Conservation (phyloP, 2,797 vertebrate species). For the Gephyroberyx darwinii region DNA sequence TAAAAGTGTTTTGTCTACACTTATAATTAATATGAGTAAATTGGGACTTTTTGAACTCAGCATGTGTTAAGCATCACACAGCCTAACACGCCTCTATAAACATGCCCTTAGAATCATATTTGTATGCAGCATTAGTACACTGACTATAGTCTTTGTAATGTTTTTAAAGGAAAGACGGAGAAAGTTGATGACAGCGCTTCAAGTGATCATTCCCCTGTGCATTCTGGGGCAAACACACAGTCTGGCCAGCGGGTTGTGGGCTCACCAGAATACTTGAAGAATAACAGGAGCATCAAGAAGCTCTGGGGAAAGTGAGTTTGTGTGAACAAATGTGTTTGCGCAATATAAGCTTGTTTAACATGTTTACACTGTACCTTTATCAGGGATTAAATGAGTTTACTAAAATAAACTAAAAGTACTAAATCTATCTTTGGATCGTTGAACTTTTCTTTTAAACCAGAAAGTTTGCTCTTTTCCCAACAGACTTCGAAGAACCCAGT, state of each 20-base stretch:
- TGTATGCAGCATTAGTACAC: constrained; percentile 15
- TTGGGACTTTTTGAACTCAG: neutral
- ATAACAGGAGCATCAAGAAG: constrained; percentile 93
- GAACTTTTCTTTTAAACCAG: constrained; percentile 11
- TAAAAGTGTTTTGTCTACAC: constrained; percentile 17
- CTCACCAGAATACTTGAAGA: constrained; percentile 90
- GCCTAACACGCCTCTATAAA: neutral
- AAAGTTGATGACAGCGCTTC: constrained; percentile 78
- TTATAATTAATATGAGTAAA: neutral
- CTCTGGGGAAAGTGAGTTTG: constrained; percentile 96
- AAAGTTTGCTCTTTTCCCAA: constrained; percentile 11
- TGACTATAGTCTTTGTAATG: constrained; percentile 38
- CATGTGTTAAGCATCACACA: neutral
- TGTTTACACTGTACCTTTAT: neutral
- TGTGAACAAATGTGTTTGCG: neutral
- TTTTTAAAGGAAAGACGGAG: constrained; percentile 84
- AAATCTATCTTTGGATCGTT: neutral
- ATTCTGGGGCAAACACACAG: constrained; percentile 79
- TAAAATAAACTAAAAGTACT: neutral
- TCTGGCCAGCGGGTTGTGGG: constrained; percentile 84
- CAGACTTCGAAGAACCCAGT: constrained; percentile 94
- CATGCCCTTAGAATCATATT: constrained; percentile 5
- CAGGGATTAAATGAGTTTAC: neutral
- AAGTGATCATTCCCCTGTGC: constrained; percentile 82
- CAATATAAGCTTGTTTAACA: neutral